These are phyloP conservation scores for Periophthalmus modestus DNA, from an alignment of 2,113 vertebrate species.

Conservation along the genomic window DNA sequence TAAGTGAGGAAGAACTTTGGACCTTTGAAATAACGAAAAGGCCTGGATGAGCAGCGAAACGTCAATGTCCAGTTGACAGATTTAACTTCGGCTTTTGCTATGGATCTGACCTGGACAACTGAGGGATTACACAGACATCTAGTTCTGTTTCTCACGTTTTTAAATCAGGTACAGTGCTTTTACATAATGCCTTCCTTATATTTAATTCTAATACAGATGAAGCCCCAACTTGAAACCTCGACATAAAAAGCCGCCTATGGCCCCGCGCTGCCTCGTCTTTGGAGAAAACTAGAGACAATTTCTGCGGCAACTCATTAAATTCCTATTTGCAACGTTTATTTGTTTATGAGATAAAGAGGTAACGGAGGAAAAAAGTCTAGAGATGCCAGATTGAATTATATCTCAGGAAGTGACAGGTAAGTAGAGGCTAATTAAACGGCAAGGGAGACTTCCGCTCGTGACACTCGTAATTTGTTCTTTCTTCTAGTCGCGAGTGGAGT, in stretches of 20 bases:
- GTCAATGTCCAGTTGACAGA: too few species aligned
- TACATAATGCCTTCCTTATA: too few species aligned
- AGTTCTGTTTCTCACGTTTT: too few species aligned
- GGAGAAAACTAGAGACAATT: neutral
- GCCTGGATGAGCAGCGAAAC: too few species aligned
- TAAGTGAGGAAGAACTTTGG: too few species aligned
- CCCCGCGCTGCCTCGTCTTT: neutral
- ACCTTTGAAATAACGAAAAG: too few species aligned
- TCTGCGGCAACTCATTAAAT: conserved; percentile 20
- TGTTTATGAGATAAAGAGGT: conserved; percentile 31
- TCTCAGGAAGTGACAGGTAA: conserved; percentile 17
- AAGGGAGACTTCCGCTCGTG: conserved; percentile 29
- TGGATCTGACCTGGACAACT: too few species aligned
- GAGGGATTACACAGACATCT: too few species aligned
- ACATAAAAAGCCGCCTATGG: too few species aligned
- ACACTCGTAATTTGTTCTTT: conserved; percentile 1
- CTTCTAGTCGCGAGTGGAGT: neutral
- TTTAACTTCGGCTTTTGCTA: too few species aligned
- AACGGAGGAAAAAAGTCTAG: conserved; percentile 25
- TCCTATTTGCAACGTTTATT: conserved; percentile 20
- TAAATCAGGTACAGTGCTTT: too few species aligned
- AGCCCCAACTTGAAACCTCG: neutral
- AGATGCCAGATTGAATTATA: neutral
- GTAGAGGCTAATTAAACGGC: conserved; percentile 45
- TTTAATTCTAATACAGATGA: neutral